Percentiles rank a stretch among this genome's conserved stretches.
Evolutionary conservation across 2,888 invertebrate genomes (phyloP).

Genomic region (Sturmia bella): DNA sequence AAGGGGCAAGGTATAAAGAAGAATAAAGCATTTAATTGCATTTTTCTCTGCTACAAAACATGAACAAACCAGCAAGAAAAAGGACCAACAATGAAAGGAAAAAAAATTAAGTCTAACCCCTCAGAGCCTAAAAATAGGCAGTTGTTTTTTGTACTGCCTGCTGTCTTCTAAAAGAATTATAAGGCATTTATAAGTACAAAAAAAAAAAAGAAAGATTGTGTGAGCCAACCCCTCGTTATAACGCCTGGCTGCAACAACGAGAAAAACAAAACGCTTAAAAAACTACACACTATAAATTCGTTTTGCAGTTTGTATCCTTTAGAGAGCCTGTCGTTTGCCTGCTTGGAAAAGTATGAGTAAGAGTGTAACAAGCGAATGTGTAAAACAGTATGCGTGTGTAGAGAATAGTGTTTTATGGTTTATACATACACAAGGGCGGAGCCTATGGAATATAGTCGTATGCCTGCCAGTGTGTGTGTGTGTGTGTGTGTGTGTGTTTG

Average conservation of each 20-base stretch:
- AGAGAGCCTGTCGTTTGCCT: constrained; percentile 22
- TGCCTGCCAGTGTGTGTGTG: background rate
- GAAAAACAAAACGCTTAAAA: constrained; percentile 27
- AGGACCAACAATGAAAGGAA: constrained; percentile 13
- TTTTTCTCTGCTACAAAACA: constrained; percentile 57
- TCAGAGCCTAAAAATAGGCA: constrained; percentile 67
- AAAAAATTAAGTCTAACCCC: constrained; percentile 40
- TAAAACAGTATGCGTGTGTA: constrained; percentile 36
- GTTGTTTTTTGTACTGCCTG: constrained; percentile 30
- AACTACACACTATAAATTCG: constrained; percentile 45
- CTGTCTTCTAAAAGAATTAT: constrained; percentile 30
- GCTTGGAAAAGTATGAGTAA: constrained; percentile 31
- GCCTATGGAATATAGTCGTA: constrained; percentile 47
- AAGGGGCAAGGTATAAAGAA: constrained; percentile 31
- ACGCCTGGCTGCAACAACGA: too few species aligned
- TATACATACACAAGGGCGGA: constrained; percentile 65
- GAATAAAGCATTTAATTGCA: constrained; percentile 68
- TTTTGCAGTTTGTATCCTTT: constrained; percentile 44
- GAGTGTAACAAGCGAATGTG: constrained; percentile 28
- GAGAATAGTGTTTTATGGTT: constrained; percentile 58
- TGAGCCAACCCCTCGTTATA: too few species aligned
- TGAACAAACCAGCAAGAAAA: constrained; percentile 24
- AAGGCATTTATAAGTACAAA: constrained; percentile 27
- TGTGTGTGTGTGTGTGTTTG: background rate
- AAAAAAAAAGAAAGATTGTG: too few species aligned